Percentiles rank a stretch among this genome's conserved stretches.
Conservation (phyloP, 2,113 vertebrate species). For the Gobius niger region DNA sequence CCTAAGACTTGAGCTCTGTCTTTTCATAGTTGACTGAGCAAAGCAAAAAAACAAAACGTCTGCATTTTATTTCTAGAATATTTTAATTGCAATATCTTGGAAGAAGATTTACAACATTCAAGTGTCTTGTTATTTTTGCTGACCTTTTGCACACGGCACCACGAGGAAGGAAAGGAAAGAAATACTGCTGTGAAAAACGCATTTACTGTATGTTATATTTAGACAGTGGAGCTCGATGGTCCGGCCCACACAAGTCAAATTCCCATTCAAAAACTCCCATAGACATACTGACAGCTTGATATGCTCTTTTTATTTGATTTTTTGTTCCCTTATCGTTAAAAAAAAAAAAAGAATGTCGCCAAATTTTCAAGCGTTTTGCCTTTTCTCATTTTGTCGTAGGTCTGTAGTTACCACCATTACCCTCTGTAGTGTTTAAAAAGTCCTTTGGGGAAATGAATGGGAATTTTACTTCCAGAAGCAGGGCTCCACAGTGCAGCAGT, state of each 20-base stretch:
- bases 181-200: constrained; percentile 1
- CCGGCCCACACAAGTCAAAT: no score
- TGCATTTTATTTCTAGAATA: background rate
- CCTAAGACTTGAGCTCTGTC: background rate
- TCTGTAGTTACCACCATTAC: no score
- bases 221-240: background rate
- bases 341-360: no score
- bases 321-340: no score
- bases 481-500: background rate
- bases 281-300: no score
- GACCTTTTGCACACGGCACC: background rate
- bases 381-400: no score
- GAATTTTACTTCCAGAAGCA: no score
- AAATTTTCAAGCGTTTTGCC: no score
- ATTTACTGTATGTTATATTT: background rate
- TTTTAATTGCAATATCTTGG: background rate
- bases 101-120: background rate
- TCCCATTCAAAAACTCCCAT: no score
- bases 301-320: no score
- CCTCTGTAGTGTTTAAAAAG: no score
- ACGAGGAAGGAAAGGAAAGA: background rate
- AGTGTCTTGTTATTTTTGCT: background rate
- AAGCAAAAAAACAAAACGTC: background rate
- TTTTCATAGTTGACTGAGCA: constrained; percentile 19
- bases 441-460: no score